Base-by-base conservation (phyloP, 2,797 vertebrate genomes). In the Pelobates cultripes region DNA sequence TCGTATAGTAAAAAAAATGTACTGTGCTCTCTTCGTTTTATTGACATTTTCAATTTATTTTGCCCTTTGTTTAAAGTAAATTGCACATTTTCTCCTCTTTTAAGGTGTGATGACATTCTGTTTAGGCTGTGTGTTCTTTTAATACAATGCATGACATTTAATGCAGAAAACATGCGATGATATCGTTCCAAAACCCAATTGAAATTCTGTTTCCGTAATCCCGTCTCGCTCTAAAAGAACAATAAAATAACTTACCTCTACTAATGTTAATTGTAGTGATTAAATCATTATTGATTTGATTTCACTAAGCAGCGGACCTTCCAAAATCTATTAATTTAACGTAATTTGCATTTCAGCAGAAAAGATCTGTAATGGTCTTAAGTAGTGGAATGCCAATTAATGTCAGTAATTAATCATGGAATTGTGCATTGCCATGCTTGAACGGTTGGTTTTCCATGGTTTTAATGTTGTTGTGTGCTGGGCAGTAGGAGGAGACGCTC, bases 361-460 rank as follows among this genome's bases (percentile, higher is more conserved):
- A 78, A 70, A 12, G 40, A 13, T 28, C 51, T 53, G 72, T 41
- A 74, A 78, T 42, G 64, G 75, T 42, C 51, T 64, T 15, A 5
- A 53, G 44, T 70, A 78, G 77, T 64, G 40, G 47, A 53, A 77
- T 67, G 81, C 77, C 75, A 70, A 83, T 83, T 83, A 83, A 79
- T 75, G 81, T 63, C 71, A 43, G 70, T 70, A 72, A 83, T 79
- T 79, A 83, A 83, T 83, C 71, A 40, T n/a, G 7, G 68, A 69
- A 68, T 69, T 60, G 47, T 73, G 75, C 60, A 47, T 55, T 7
- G 66, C 55, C 57, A 44, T 64, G 71, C 75, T 28, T 70, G 71
- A 79, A 57, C 17, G 55, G 53, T 45, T 75, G 55, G 75, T 68
- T 69, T 28, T 82, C 70, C 43, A 42, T 40, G 40, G 63, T 68